Percentiles rank a stretch among this genome's conserved stretches.
Evolutionary conservation across 2,113 vertebrate genomes (phyloP).

Genomic region (Psephotus haematonotus): DNA sequence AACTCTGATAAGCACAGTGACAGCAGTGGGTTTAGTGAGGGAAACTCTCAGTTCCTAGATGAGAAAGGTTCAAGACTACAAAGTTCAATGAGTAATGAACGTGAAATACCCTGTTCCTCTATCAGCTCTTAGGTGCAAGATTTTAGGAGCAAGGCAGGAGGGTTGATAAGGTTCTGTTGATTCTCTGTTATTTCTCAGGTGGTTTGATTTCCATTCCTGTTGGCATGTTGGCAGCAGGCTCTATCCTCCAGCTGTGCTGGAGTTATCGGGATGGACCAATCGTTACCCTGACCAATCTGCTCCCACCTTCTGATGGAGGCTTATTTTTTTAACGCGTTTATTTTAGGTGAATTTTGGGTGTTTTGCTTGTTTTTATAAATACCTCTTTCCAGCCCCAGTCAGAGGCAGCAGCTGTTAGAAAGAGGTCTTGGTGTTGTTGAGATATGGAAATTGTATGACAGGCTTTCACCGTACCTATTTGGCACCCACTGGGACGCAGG

Average conservation of each 20-base stretch:
- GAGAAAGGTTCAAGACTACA: not conserved
- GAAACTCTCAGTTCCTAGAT: not conserved
- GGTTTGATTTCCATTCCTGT: not conserved
- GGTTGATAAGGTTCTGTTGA: not conserved
- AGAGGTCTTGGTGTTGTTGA: not conserved
- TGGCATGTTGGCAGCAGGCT: not conserved
- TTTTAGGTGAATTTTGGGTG: not conserved
- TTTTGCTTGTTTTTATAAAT: not conserved
- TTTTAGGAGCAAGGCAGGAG: not conserved
- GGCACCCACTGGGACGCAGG: conserved; percentile 22
- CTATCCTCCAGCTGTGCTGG: not conserved
- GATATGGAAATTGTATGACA: not conserved
- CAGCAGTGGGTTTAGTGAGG: not conserved
- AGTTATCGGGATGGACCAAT: not conserved
- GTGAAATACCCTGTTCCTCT: not conserved
- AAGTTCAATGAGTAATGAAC: not conserved
- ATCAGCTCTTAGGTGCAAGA: not conserved
- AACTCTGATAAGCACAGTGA: not conserved
- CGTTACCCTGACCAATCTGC: not conserved
- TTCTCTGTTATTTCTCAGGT: not conserved
- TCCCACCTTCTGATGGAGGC: not conserved
- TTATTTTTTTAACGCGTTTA: not conserved
- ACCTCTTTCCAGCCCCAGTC: not conserved
- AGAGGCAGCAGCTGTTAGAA: not conserved
- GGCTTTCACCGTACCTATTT: not conserved